Conservation (phyloP, 2,797 vertebrate genomes). For the Eidolon dupreanum region DNA sequence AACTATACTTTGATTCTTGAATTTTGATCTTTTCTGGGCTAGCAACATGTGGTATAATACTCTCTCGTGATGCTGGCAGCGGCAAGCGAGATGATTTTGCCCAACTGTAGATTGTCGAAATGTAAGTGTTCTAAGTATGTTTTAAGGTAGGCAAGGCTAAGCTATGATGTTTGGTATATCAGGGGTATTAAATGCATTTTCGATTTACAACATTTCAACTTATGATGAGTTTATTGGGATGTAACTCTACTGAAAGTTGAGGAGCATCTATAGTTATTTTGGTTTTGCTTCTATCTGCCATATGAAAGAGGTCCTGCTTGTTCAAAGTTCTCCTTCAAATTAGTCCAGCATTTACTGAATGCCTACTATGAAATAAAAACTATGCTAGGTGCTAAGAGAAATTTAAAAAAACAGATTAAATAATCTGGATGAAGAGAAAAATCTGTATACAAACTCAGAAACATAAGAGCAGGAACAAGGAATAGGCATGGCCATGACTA, state of each 20-base stretch:
- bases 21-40: not conserved
- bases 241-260: not conserved
- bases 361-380: not conserved
- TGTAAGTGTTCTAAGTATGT: not conserved
- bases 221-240: not conserved
- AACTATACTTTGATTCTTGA: not conserved
- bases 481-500: not conserved
- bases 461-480: not conserved
- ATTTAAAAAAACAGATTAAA: not conserved
- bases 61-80: not conserved
- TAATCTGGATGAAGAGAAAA: not conserved
- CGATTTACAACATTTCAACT: not conserved
- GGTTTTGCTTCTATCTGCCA: not conserved
- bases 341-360: not conserved
- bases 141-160: not conserved
- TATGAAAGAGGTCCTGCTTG: not conserved
- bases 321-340: constrained; percentile 14
- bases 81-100: not conserved
- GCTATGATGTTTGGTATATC: not conserved
- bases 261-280: not conserved
- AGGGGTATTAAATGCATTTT: not conserved
- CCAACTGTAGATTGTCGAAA: not conserved
- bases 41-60: not conserved
- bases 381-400: not conserved
- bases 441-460: not conserved